Evolutionary conservation across 2,113 vertebrate genomes (phyloP), one percentile per base, ranked within the genome.

Genomic region (Embiotoca jacksoni): DNA sequence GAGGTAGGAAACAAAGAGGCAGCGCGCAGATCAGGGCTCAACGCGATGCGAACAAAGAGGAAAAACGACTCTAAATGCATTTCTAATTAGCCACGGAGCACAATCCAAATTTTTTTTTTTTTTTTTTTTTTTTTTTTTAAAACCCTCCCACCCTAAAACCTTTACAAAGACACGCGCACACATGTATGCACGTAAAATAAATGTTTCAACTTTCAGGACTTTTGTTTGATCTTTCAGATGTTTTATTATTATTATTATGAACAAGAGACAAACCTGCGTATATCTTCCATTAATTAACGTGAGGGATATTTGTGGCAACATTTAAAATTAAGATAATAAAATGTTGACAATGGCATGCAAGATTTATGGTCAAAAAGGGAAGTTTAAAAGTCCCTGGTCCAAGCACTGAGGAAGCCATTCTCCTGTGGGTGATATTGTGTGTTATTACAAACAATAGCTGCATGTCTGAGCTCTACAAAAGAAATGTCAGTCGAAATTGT

Each of bases 41-140:
- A 50, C 52, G 44, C 52, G n/a, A 62, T 2, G 47, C 8, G 65
- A 66, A 81, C 67, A 80, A 85, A 47, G 60, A 67, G 44, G 39
- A 58, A 32, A 69, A 68, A 72, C 14, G 30, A 59, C 57, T 83
- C 37, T 32, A 72, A 81, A 92, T 91, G 87, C 85, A 81, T 78
- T 78, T 81, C 77, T 58, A 90, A 93, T 92, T 69, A 59, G 72
- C 87, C 85, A 87, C 83, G 78, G 78, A 87, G 77, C 63, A 79
- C 66, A 83, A 87, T 92, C 75, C 61, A 64, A 86, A 89, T 87
- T 53, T 72, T 60, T 88, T 82, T 88, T 86, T 91, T 81, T 80
- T 83, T 63, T 89, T 92, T 91, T 83, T 94, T 92, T 91, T 81
- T 80, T 83, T 63, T 89, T 92, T 91, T 83, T 94, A 92, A 65